A percentile compares a stretch with the other conserved stretches of the same genome.
phyloP scores from a whole-genome alignment of 2,797 vertebrate species.

The Mus spretus region DNA sequence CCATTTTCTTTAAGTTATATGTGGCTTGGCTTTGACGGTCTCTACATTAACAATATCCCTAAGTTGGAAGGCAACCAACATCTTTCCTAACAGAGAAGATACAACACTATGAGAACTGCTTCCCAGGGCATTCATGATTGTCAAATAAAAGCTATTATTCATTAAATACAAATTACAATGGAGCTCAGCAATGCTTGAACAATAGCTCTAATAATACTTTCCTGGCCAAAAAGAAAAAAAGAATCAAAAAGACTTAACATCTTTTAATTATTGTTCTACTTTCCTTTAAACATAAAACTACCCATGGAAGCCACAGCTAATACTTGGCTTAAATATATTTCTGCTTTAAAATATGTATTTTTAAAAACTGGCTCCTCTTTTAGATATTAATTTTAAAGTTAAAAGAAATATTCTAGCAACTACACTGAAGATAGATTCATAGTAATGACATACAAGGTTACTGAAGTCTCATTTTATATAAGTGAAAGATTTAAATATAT shows the following conservation, averaged over 20 bases:
- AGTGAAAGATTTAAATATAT: conserved; percentile 27
- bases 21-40: conserved; percentile 16
- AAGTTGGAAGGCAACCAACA: conserved; percentile 14
- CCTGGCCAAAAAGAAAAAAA: conserved; percentile 22
- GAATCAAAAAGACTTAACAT: conserved; percentile 45
- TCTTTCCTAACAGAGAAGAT: conserved; percentile 39
- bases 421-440: not conserved
- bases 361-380: conserved; percentile 51
- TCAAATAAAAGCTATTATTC: conserved; percentile 39
- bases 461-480: conserved; percentile 15
- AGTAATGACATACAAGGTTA: not conserved
- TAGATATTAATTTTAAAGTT: conserved; percentile 55
- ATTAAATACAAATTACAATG: conserved; percentile 27
- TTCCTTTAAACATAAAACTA: conserved; percentile 59
- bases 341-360: not conserved
- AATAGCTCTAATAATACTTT: conserved; percentile 41
- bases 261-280: conserved; percentile 56
- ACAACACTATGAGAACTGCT: not conserved
- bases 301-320: not conserved
- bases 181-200: conserved; percentile 9
- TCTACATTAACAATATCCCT: conserved; percentile 18
- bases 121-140: conserved; percentile 43
- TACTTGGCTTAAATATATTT: conserved; percentile 60
- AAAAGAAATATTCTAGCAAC: conserved; percentile 26
- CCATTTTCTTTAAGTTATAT: conserved; percentile 22